These are phyloP conservation scores for Platalea minor DNA, from an alignment of 2,797 vertebrate species.

Conservation along the genomic window DNA sequence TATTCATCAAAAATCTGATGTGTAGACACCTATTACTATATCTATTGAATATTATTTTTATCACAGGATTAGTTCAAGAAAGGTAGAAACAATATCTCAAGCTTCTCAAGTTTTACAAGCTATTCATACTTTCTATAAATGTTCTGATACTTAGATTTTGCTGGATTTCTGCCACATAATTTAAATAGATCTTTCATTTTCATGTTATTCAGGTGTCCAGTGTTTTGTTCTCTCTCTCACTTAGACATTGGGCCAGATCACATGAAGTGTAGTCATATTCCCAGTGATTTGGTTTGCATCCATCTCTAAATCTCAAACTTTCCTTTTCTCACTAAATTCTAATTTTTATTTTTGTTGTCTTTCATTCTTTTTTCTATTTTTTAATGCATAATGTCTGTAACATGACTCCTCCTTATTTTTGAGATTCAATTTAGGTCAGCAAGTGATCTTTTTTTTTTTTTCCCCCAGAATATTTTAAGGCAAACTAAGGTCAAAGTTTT, in stretches of 20 bases:
- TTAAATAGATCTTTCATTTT: not conserved
- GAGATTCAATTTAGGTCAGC: not conserved
- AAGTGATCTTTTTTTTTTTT: not conserved
- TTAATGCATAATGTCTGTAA: not conserved
- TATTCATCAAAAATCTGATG: fast-evolving
- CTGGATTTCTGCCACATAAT: not conserved
- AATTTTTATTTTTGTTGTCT: not conserved
- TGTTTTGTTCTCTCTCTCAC: not conserved
- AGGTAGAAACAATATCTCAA: not conserved
- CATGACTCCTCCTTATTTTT: not conserved
- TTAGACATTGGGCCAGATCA: not conserved
- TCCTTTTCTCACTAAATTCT: not conserved
- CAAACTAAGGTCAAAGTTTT: not conserved
- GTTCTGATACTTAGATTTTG: not conserved
- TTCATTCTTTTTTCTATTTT: not conserved
- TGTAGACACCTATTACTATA: not conserved
- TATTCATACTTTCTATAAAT: not conserved
- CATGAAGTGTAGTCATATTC: not conserved
- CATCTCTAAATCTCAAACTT: not conserved
- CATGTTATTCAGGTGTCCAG: fast-evolving
- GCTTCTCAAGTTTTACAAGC: not conserved
- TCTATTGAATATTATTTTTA: not conserved
- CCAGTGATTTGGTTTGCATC: not conserved
- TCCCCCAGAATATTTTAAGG: not conserved
- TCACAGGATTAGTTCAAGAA: not conserved